These are phyloP conservation scores for Vandiemenella viatica DNA, from an alignment of 2,888 invertebrate species.

Conservation along the genomic window DNA sequence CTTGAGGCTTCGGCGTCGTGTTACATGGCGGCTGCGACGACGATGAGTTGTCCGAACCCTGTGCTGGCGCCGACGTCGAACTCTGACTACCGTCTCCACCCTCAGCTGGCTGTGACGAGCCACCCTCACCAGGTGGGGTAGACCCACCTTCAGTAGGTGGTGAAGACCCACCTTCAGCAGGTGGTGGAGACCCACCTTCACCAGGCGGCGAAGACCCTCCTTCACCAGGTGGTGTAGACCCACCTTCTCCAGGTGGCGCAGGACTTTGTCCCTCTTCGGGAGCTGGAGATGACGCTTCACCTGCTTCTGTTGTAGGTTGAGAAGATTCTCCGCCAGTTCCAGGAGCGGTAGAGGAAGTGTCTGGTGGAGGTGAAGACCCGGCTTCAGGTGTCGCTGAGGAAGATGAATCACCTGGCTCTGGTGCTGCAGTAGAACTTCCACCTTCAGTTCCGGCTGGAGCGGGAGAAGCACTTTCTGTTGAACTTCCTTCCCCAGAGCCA, in stretches of 20 bases:
- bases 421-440: neutral
- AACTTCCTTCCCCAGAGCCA: neutral
- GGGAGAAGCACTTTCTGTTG: neutral
- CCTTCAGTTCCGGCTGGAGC: neutral
- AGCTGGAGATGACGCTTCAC: neutral
- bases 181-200: no score
- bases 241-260: neutral
- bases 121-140: no score
- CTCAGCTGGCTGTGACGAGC: neutral
- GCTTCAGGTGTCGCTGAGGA: neutral
- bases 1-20: neutral
- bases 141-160: slow-evolving; percentile 1
- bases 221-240: neutral
- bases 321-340: neutral
- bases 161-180: no score
- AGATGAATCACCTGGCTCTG: neutral
- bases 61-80: neutral
- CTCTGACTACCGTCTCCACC: neutral
- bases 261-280: neutral
- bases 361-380: neutral
- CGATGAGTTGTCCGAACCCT: neutral
- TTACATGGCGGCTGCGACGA: neutral
- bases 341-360: neutral
- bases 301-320: neutral
- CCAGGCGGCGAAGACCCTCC: neutral